A percentile compares a stretch with the other conserved stretches of the same genome.
Conservation (phyloP, 1,140 invertebrate genomes). For the Ptiloglossa arizonensis region DNA sequence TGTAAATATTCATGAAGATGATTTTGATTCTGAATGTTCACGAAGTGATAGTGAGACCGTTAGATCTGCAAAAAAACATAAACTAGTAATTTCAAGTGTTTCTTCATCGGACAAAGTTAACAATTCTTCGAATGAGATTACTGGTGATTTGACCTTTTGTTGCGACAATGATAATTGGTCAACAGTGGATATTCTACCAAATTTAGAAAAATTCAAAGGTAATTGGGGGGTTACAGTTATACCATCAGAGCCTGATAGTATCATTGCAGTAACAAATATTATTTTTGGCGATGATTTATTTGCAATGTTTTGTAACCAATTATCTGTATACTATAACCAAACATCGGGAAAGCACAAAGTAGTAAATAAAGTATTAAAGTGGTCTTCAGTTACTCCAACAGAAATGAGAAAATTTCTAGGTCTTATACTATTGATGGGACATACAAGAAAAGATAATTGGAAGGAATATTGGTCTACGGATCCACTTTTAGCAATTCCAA, state of each 20-base stretch:
- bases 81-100: conserved; percentile 11
- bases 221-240: background rate
- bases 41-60: conserved; percentile 19
- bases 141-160: too few relatives aligned
- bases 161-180: background rate
- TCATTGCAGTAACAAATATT: background rate
- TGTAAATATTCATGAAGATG: conserved; percentile 11
- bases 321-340: background rate
- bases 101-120: background rate
- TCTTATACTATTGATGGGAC: conserved; percentile 25
- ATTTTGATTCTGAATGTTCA: background rate
- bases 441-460: conserved; percentile 22
- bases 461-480: conserved; percentile 30
- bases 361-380: background rate
- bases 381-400: background rate
- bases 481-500: conserved; percentile 1
- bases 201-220: background rate
- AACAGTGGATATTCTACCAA: background rate
- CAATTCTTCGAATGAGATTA: background rate
- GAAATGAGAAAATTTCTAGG: conserved; percentile 28
- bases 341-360: background rate
- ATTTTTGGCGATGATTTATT: background rate
- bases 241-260: background rate
- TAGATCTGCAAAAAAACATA: conserved; percentile 11
- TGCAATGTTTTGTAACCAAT: background rate